phyloP scores from a whole-genome alignment of 2,888 invertebrate genomes.

The Carcina quercana region DNA sequence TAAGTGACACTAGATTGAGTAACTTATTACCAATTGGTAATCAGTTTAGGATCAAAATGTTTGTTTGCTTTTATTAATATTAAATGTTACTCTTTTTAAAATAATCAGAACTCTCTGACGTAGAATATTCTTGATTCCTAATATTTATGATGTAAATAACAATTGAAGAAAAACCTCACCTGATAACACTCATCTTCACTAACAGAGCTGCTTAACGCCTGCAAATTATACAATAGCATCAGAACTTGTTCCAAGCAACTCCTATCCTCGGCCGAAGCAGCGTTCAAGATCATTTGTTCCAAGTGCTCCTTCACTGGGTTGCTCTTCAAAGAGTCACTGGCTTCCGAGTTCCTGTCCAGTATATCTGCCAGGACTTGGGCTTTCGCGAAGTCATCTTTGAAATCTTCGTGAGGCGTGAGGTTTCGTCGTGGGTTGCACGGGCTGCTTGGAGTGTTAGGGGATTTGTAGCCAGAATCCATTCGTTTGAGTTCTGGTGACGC shows the following conservation, averaged over 20 bases:
- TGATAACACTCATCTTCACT: conserved; percentile 74
- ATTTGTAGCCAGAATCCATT: conserved; percentile 72
- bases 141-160: too few species aligned
- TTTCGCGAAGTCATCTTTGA: conserved; percentile 67
- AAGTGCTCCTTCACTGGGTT: conserved; percentile 66
- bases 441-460: conserved; percentile 61
- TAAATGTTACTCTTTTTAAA: too few species aligned
- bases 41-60: too few species aligned
- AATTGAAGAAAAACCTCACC: conserved; percentile 45
- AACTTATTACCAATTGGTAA: too few species aligned
- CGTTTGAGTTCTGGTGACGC: conserved; percentile 69
- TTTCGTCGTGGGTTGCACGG: conserved; percentile 56
- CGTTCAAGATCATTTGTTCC: conserved; percentile 67
- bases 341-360: conserved; percentile 57
- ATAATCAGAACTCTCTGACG: too few species aligned
- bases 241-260: conserved; percentile 77
- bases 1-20: too few species aligned
- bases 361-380: conserved; percentile 63
- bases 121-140: too few species aligned
- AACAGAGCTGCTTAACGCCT: conserved; percentile 70
- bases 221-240: conserved; percentile 76
- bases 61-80: too few species aligned
- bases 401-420: conserved; percentile 56
- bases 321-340: conserved; percentile 59
- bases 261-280: conserved; percentile 72